phyloP scores from a whole-genome alignment of 2,113 vertebrate genomes.

The Bubo blakistoni region DNA sequence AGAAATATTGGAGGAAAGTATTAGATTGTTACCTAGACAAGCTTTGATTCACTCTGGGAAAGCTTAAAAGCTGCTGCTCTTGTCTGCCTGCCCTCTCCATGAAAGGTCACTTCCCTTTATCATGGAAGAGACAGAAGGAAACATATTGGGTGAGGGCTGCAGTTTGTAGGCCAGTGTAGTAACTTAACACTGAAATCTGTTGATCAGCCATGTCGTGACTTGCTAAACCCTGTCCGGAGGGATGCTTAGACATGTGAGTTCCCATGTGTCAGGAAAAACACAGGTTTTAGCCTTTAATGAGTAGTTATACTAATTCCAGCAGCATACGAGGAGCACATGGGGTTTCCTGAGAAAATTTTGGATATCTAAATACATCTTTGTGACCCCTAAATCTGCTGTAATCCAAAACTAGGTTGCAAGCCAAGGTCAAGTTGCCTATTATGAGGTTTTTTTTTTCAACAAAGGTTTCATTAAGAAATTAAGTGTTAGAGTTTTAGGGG shows the following conservation, averaged over 20 bases:
- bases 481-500: slow-evolving; percentile 10
- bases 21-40: background rate
- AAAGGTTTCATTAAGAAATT: slow-evolving; percentile 10
- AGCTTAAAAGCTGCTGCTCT: background rate
- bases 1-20: background rate
- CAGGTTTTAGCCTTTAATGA: background rate
- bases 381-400: background rate
- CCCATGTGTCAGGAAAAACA: background rate
- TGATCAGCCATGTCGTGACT: background rate
- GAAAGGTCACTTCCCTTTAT: background rate
- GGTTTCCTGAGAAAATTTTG: background rate
- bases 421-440: background rate
- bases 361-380: background rate
- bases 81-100: background rate
- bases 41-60: background rate
- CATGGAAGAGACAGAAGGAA: background rate
- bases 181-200: background rate
- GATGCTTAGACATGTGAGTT: background rate
- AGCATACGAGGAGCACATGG: background rate
- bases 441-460: background rate
- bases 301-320: background rate
- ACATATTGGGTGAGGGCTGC: background rate
- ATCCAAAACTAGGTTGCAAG: background rate
- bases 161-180: background rate
- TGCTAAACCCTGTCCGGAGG: background rate